These are phyloP conservation scores for Dendrocopos noguchii DNA, from an alignment of 2,113 vertebrate genomes.

Conservation along the genomic window DNA sequence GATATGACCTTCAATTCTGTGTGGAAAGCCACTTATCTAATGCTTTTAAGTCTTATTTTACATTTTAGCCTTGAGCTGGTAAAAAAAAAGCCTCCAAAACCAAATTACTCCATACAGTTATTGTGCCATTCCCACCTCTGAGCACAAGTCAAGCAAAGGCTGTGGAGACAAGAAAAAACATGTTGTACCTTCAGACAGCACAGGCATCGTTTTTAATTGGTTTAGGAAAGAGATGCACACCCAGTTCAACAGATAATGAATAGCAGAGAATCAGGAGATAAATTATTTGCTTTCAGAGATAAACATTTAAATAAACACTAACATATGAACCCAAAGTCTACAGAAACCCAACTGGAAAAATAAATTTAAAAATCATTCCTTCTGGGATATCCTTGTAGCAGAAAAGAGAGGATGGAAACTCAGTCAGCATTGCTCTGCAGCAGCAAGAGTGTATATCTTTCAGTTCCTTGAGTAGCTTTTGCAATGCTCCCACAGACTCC, in stretches of 20 bases:
- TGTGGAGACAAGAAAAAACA: background rate
- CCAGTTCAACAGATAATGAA: background rate
- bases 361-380: background rate
- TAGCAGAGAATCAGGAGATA: background rate
- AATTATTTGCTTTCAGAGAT: background rate
- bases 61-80: background rate
- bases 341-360: background rate
- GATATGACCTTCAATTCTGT: background rate
- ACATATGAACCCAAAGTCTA: background rate
- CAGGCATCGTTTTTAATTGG: background rate
- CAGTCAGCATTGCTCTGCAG: background rate
- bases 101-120: background rate
- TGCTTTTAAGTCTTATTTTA: background rate
- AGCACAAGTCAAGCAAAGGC: background rate
- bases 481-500: background rate
- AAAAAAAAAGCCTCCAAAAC: background rate
- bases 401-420: background rate
- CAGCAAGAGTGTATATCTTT: background rate
- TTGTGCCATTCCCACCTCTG: background rate
- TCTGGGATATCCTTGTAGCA: background rate
- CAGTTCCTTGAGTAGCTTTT: background rate
- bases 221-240: background rate
- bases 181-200: background rate
- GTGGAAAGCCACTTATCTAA: background rate
- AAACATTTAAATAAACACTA: background rate